Conservation (phyloP, 2,113 vertebrate genomes). For the Salvelinus fontinalis region DNA sequence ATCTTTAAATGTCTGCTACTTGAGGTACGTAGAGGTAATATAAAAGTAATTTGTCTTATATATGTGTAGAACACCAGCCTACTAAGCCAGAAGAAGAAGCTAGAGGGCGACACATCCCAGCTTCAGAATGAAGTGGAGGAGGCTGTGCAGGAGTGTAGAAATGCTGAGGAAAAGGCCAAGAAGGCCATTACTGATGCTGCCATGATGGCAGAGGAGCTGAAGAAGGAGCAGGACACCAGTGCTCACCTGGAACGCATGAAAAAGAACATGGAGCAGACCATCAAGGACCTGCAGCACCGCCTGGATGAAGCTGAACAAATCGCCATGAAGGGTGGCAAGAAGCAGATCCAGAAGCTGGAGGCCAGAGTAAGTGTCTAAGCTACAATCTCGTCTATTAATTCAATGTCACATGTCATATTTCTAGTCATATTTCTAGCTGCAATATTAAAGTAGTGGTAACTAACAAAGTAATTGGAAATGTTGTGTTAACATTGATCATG, state of each 20-base stretch:
- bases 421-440: too few relatives aligned
- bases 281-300: constrained; percentile 83
- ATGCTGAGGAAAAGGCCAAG: constrained; percentile 58
- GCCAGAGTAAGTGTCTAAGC: constrained; percentile 42
- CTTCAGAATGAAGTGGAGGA: constrained; percentile 47
- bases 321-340: constrained; percentile 26
- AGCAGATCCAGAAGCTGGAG: constrained; percentile 73
- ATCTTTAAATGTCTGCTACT: neutral
- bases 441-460: too few relatives aligned
- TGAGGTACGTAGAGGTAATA: too few relatives aligned
- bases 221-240: constrained; percentile 82
- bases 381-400: too few relatives aligned
- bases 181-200: constrained; percentile 81
- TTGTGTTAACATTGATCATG: constrained; percentile 31
- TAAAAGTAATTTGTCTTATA: constrained; percentile 53
- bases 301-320: constrained; percentile 74
- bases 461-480: neutral
- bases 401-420: neutral
- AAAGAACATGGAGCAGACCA: constrained; percentile 58
- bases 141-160: constrained; percentile 48
- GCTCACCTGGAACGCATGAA: constrained; percentile 80
- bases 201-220: constrained; percentile 82
- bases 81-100: constrained; percentile 23
- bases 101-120: constrained; percentile 31
- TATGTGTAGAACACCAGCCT: constrained; percentile 56